Percentiles rank a stretch among this genome's conserved stretches.
Conservation (phyloP, 2,888 invertebrate genomes). For the Tetragonula carbonaria region DNA sequence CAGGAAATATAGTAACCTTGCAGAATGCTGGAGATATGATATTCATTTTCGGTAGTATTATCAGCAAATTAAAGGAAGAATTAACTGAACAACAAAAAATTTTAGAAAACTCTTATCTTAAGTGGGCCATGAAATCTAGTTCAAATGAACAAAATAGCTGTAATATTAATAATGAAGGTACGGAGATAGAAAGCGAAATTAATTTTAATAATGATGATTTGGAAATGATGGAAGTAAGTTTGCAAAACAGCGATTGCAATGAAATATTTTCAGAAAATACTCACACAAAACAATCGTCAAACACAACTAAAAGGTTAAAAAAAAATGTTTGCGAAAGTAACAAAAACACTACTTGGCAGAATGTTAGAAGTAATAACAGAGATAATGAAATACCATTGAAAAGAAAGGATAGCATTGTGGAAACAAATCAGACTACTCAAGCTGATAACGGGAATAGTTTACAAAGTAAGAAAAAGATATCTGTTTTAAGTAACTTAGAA, state of each 20-base stretch:
- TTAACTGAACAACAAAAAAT: conserved; percentile 6
- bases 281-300: neutral
- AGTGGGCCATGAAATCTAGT: neutral
- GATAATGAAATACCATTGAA: no score
- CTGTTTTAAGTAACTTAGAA: neutral
- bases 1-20: neutral
- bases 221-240: neutral
- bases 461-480: neutral
- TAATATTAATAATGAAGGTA: neutral
- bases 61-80: conserved; percentile 29
- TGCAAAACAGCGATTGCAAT: no score
- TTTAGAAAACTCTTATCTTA: neutral
- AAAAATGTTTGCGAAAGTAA: neutral
- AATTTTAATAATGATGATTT: neutral
- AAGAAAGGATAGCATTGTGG: neutral
- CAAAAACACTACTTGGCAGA: neutral
- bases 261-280: neutral
- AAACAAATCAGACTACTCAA: neutral
- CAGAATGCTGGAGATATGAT: neutral
- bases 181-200: neutral
- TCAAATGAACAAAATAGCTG: neutral
- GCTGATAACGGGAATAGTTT: neutral
- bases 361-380: neutral
- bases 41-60: neutral
- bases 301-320: neutral